Conservation (phyloP, 64 coral and sea anemone genomes). For the Montipora cactus region DNA sequence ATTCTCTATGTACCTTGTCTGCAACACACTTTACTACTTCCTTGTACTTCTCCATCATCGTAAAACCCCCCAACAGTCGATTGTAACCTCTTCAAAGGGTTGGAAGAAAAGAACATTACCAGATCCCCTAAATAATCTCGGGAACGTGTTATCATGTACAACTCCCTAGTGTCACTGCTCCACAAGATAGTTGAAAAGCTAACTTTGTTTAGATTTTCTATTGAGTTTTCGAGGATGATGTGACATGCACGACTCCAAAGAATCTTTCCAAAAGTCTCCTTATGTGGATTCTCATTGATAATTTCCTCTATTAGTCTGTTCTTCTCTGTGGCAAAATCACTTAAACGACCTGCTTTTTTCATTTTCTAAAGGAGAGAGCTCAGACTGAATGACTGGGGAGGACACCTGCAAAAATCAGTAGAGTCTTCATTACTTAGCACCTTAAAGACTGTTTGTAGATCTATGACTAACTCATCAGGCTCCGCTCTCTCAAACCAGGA, state of each 20-base stretch:
- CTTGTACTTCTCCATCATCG: constrained; percentile 7
- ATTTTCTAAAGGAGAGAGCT: neutral
- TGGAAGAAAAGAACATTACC: constrained; percentile 30
- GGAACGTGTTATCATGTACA: constrained; percentile 15
- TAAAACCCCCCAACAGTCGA: neutral
- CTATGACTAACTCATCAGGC: constrained; percentile 25
- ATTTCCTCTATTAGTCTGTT: constrained; percentile 10
- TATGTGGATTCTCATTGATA: neutral
- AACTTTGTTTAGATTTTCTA: neutral
- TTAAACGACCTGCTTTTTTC: neutral
- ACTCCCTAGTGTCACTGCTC: neutral
- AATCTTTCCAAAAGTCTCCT: constrained; percentile 20
- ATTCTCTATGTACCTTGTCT: neutral
- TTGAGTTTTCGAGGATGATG: constrained; percentile 16
- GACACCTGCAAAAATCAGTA: constrained; percentile 8
- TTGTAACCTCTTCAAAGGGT: constrained; percentile 27
- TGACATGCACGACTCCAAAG: constrained; percentile 20
- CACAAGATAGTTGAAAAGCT: neutral
- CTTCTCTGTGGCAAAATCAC: constrained; percentile 15
- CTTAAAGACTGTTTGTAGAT: neutral
- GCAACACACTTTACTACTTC: constrained; percentile 16
- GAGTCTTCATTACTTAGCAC: neutral
- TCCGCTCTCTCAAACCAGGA: constrained; percentile 75
- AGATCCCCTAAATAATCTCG: neutral
- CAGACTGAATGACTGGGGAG: neutral